A percentile compares a stretch with the other conserved stretches of the same genome.
Conservation (phyloP, 2,113 vertebrate species). For the Dendropsophus ebraccatus region DNA sequence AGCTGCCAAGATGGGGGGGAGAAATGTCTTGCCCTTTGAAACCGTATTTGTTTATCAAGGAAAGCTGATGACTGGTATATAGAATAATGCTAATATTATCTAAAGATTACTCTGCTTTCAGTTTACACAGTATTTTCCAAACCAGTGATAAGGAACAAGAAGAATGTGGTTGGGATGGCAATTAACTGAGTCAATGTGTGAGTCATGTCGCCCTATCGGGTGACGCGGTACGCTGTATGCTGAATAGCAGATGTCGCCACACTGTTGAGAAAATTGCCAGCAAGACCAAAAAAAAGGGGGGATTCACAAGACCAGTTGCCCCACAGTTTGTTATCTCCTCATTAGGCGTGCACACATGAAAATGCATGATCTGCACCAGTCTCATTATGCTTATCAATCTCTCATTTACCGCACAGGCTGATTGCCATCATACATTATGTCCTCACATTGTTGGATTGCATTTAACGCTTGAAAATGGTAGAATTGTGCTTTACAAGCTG, state of each 20-base stretch:
- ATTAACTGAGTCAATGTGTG: constrained; percentile 38
- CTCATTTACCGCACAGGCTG: constrained; percentile 55
- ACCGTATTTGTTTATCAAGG: constrained; percentile 6
- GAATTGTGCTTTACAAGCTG: constrained; percentile 40
- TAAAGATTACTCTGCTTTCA: constrained; percentile 22
- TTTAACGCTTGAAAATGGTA: constrained; percentile 20
- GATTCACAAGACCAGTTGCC: neutral
- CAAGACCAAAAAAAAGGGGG: neutral
- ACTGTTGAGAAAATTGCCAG: constrained; percentile 12
- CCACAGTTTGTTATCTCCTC: neutral
- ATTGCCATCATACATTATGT: neutral
- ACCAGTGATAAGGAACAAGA: constrained; percentile 32
- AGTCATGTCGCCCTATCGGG: constrained; percentile 25
- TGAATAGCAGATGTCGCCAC: constrained; percentile 37
- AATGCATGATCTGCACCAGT: constrained; percentile 4
- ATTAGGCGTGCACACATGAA: neutral
- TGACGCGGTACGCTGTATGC: neutral
- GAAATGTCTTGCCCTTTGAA: constrained; percentile 63
- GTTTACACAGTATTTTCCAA: constrained; percentile 29
- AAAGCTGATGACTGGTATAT: neutral
- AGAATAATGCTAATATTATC: constrained; percentile 20
- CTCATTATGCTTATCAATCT: constrained; percentile 36
- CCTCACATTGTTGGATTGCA: constrained; percentile 41
- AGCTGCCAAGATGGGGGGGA: constrained; percentile 63
- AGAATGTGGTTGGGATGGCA: constrained; percentile 21